Conservation (phyloP, 2,797 vertebrate genomes). For the Acipenser transmontanus region DNA sequence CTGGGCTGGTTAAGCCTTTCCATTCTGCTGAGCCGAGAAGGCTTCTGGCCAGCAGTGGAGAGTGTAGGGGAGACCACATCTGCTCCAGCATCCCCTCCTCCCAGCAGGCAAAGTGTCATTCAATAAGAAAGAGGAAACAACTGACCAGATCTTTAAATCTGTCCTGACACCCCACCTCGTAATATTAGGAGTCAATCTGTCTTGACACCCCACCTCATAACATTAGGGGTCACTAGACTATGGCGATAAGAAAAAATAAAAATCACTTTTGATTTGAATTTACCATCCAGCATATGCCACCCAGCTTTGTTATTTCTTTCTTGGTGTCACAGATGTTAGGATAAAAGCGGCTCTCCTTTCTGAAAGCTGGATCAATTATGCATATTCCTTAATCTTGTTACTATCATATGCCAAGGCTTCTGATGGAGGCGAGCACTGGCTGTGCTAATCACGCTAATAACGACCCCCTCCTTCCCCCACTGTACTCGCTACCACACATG, state of each 20-base stretch:
- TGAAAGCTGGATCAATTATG: conserved; percentile 46
- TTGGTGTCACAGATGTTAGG: conserved; percentile 46
- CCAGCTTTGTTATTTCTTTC: conserved; percentile 34
- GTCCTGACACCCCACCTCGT: no score
- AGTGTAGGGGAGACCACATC: no score
- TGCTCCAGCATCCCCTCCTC: no score
- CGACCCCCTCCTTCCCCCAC: neutral
- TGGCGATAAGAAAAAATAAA: conserved; percentile 18
- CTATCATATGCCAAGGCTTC: conserved; percentile 43
- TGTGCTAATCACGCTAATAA: conserved; percentile 40
- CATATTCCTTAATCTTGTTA: conserved; percentile 52
- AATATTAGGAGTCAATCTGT: no score
- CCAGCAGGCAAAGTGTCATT: no score
- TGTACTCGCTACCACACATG: neutral
- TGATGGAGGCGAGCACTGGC: conserved; percentile 32
- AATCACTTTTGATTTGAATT: conserved; percentile 33
- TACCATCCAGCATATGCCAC: conserved; percentile 39
- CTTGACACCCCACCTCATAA: neutral
- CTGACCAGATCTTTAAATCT: no score
- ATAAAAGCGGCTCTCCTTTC: conserved; percentile 40
- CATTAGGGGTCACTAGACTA: conserved; percentile 27
- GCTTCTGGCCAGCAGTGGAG: no score
- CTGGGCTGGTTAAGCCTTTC: no score
- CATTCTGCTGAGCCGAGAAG: no score
- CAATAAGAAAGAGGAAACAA: no score